These are phyloP conservation scores for Corydoras sp. DNA, from an alignment of 2,113 vertebrate genomes.

Conservation along the genomic window DNA sequence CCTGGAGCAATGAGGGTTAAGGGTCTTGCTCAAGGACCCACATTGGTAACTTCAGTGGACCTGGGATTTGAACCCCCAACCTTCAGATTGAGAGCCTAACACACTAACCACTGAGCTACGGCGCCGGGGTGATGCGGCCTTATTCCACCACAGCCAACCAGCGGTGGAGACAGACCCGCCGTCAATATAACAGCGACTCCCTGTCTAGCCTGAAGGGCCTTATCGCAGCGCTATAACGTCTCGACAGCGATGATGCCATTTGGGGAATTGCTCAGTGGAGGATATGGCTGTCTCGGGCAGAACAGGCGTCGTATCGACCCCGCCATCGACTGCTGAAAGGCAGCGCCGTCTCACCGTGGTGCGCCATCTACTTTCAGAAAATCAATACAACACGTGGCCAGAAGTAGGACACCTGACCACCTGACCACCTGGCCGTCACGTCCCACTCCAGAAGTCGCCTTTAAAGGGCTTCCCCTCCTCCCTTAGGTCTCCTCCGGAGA, in stretches of 20 bases:
- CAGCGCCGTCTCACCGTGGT: background rate
- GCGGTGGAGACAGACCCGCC: slow-evolving; percentile 5
- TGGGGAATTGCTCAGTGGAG: slow-evolving; percentile 11
- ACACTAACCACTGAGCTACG: too few species aligned
- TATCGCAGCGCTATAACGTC: slow-evolving; percentile 5
- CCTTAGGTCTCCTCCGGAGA: too few species aligned
- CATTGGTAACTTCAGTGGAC: too few species aligned
- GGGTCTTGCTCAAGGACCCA: too few species aligned
- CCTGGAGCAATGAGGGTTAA: too few species aligned
- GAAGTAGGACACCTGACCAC: background rate
- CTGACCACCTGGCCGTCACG: background rate
- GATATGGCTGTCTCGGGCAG: slow-evolving; percentile 2
- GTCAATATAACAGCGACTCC: slow-evolving; percentile 37
- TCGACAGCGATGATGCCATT: slow-evolving; percentile 17
- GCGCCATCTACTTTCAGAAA: too few species aligned
- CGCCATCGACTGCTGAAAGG: background rate
- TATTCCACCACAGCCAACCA: too few species aligned
- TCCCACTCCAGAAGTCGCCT: background rate
- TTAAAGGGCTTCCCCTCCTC: too few species aligned
- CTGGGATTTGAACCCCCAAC: too few species aligned
- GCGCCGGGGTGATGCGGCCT: too few species aligned
- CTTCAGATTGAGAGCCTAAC: too few species aligned
- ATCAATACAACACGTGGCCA: too few species aligned
- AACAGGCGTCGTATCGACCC: background rate
- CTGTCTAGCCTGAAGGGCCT: slow-evolving; percentile 25